Evolutionary conservation across 2,113 vertebrate genomes (phyloP).

Genomic region (Zapus hudsonius): DNA sequence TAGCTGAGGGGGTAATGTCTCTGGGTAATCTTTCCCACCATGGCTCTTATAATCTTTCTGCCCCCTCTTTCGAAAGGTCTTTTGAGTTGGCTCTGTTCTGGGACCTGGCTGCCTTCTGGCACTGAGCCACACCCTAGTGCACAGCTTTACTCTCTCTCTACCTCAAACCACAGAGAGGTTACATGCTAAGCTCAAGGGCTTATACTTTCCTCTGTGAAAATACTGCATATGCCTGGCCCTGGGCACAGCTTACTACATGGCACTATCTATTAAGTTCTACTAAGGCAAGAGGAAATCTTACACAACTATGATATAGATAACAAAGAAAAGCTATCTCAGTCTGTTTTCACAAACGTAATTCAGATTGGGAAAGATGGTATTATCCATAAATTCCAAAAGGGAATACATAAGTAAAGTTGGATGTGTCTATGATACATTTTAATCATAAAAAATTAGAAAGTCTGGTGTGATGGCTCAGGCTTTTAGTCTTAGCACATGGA

Average conservation of each 20-base stretch:
- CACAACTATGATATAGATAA: not conserved
- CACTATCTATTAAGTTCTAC: not conserved
- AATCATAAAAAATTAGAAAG: conserved; percentile 29
- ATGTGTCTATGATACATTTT: not conserved
- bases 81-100: not conserved
- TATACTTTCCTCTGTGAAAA: not conserved
- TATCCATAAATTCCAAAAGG: conserved; percentile 11
- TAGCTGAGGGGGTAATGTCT: too few species aligned
- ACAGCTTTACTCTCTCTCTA: not conserved
- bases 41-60: too few species aligned
- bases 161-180: not conserved
- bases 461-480: not conserved
- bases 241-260: too few species aligned
- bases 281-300: conserved; percentile 47
- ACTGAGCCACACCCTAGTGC: not conserved
- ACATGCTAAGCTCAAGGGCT: not conserved
- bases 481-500: not conserved
- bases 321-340: conserved; percentile 7
- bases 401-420: conserved; percentile 23
- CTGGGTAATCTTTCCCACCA: too few species aligned
- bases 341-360: conserved; percentile 10
- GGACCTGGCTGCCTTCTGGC: not conserved
- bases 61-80: not conserved
- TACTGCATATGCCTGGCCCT: too few species aligned
- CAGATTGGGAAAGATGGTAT: not conserved